Evolutionary conservation across 2,797 vertebrate species (phyloP).

Genomic region (Holocentrus rufus): DNA sequence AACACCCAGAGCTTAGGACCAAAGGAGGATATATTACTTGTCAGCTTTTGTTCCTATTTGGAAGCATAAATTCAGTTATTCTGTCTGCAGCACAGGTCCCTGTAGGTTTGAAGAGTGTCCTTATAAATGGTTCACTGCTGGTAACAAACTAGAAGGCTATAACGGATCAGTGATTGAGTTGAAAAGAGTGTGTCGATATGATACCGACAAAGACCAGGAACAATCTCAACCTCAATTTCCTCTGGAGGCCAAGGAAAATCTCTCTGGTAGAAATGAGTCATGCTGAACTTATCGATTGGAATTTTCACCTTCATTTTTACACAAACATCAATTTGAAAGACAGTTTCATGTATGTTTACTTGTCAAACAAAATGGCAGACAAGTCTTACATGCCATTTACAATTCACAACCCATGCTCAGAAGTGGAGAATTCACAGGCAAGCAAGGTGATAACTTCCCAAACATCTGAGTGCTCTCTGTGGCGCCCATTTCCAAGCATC

Average conservation of each 20-base stretch:
- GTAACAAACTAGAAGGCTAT: conserved; percentile 19
- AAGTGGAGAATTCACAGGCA: conserved; percentile 18
- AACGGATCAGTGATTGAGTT: conserved; percentile 11
- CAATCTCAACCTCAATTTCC: conserved; percentile 40
- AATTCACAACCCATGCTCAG: conserved; percentile 22
- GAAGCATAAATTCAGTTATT: conserved; percentile 13
- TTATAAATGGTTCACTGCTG: conserved; percentile 15
- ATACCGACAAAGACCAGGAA: conserved; percentile 33
- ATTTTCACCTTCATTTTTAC: conserved; percentile 18
- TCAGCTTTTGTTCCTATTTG: conserved; percentile 14
- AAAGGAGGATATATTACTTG: conserved; percentile 15
- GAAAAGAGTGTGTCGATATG: conserved; percentile 13
- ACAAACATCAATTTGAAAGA: conserved; percentile 9
- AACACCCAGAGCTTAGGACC: conserved; percentile 5
- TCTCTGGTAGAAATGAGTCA: conserved; percentile 39
- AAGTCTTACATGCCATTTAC: conserved; percentile 12
- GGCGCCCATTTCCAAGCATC: neutral
- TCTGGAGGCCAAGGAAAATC: conserved; percentile 9
- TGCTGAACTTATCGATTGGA: conserved; percentile 32
- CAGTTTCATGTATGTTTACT: conserved; percentile 11
- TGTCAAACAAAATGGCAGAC: conserved; percentile 30
- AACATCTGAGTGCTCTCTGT: neutral
- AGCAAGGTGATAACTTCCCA: conserved; percentile 22
- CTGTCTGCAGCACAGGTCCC: conserved; percentile 11
- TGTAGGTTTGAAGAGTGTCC: neutral